Evolutionary conservation across 2,797 vertebrate genomes (phyloP), one percentile per base, ranked within the genome.

Genomic region (Anguilla marmorata): DNA sequence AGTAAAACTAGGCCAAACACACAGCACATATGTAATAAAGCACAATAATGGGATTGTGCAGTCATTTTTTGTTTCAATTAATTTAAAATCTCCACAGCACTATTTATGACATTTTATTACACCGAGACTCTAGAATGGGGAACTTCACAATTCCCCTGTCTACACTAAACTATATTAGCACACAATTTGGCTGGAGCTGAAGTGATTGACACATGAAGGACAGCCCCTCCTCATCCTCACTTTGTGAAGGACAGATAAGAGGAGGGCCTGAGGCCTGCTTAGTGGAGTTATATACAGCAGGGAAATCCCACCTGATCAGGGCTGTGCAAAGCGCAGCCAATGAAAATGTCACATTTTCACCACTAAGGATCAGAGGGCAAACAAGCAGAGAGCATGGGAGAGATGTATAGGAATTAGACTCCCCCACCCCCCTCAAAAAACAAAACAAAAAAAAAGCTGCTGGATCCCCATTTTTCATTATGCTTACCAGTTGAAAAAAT

Each of bases 201-300:
- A 85, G 24, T 85, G 50, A 58, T 54, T 56, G n/a, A 85, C 27
- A 85, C n/a, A 85, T 58, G 83, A 30, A 52, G 48, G 33, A 56
- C n/a, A 27, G 58, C 11, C 50, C 54, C n/a, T 27, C 54, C 16
- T 30, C 52, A 33, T 79, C 33, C 33, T 41, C 30, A 30, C 54
- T 56, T 27, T 54, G 48, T 14, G 83, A 58, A 54, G 83, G 83
- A 30, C 79, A n/a, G 5, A 82, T 0, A 33, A 30, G 83, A 2
- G 9, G 52, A 16, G 3, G 50, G 12, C 30, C 21, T 52, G 5
- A 83, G 37, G 45, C n/a, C 83, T 33, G 50, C 14, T 54, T 37
- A 48, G 24, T 5, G 7, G 24, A 30, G 83, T 27, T 63, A 85
- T 54, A 84, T 56, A 54, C 11, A 8, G 30, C 9, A 21, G n/a